Evolutionary conservation across 2,797 vertebrate genomes (phyloP), one percentile per base, ranked within the genome.

Genomic region (Pogonophryne albipinna): DNA sequence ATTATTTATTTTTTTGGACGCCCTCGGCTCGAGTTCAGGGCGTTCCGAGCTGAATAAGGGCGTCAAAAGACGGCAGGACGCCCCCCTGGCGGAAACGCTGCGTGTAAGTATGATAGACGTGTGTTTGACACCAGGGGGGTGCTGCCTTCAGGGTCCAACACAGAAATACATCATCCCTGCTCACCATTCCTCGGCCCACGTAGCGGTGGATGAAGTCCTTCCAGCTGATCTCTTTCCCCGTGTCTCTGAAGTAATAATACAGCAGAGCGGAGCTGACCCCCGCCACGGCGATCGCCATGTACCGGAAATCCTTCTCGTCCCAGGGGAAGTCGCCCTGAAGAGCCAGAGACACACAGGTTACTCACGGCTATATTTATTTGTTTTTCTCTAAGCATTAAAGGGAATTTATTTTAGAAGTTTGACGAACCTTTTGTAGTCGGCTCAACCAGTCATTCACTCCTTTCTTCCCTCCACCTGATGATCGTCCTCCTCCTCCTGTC

Each of bases 171-270:
- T 8, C 34, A 6, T 1, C 34, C 1, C 15, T 19, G 66, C 95
- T 95, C 79, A 96, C 96, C 89, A 95, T 27, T 58, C 95, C 96
- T 81, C 94, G 89, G 76, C 90, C 93, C 69, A 97, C 77, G 84
- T 94, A 97, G 46, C 72, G 90, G 19, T 95, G 94, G 2, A 96
- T 92, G 46, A 96, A 96, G 66, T 96, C 95, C 83, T 96, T 97
- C 96, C 96, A 96, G 78, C 83, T 95, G 85, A 96, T 96, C 80
- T 97, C 96, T 65, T 72, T 91, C 66, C 95, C 93, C 0, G 71
- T 79, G 63, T 96, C 94, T 90, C 88, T 85, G 80, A 95, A 91
- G 81, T 86, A 95, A 10, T 93, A 82, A 76, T 93, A 94, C 4
- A 95, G 80, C 71, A 96, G 70, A 8, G 79, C 80, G 0, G 90